These are phyloP conservation scores for Halesus radiatus DNA, from an alignment of 1,140 invertebrate species.

Conservation along the genomic window DNA sequence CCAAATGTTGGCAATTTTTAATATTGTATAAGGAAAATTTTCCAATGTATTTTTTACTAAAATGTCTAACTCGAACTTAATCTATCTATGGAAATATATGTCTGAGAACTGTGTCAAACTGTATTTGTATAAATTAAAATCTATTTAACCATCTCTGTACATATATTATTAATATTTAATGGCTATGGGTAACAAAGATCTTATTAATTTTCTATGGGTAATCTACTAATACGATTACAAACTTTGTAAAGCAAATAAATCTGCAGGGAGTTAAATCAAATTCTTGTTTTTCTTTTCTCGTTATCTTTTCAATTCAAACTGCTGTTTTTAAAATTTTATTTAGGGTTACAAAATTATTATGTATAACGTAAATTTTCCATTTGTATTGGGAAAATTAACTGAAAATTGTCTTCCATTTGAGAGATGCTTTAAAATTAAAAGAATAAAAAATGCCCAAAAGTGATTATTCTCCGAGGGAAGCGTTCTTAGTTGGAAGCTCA, in stretches of 20 bases:
- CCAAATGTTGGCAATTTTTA: constrained; percentile 25
- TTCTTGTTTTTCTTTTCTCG: background rate
- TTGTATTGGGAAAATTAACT: constrained; percentile 17
- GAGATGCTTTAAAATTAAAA: constrained; percentile 1
- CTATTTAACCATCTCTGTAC: constrained; percentile 36
- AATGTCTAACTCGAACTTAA: constrained; percentile 38
- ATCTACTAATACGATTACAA: constrained; percentile 28
- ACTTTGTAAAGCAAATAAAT: background rate
- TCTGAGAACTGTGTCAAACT: constrained; percentile 36
- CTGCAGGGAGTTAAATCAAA: too few relatives aligned
- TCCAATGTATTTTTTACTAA: constrained; percentile 33
- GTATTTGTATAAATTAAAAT: constrained; percentile 37
- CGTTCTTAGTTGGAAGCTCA: constrained; percentile 20
- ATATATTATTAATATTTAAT: constrained; percentile 34
- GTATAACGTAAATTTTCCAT: background rate
- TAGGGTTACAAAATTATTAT: too few relatives aligned
- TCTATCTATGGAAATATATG: constrained; percentile 25
- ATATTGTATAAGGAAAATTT: constrained; percentile 29
- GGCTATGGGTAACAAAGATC: constrained; percentile 41
- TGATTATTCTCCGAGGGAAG: background rate
- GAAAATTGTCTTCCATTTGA: constrained; percentile 47
- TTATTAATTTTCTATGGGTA: constrained; percentile 31
- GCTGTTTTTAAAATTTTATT: too few relatives aligned
- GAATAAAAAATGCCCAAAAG: background rate
- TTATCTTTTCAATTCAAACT: background rate